Percentiles rank a stretch among this genome's conserved stretches.
Conservation (phyloP, 2,888 invertebrate species). For the Helicoverpa assulta region DNA sequence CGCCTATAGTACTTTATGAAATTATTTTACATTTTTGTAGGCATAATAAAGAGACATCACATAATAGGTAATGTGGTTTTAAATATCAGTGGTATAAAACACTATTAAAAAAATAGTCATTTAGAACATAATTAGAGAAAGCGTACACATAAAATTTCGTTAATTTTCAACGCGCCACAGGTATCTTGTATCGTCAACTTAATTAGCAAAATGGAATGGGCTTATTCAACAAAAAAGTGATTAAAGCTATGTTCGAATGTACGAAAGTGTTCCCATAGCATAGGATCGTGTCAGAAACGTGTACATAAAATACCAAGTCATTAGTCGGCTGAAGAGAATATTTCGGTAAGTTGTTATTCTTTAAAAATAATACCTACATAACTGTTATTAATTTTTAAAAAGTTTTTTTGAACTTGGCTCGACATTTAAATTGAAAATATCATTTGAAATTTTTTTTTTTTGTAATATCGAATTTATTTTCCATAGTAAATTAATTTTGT, state of each 20-base stretch:
- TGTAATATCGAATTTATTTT: not conserved
- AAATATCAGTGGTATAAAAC: too few relatives aligned
- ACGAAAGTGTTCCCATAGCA: slow-evolving; percentile 48
- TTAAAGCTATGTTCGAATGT: slow-evolving; percentile 57
- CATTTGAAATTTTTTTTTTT: not conserved
- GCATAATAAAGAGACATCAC: too few relatives aligned
- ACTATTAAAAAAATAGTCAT: not conserved
- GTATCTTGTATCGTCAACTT: slow-evolving; percentile 26
- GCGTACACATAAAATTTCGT: not conserved
- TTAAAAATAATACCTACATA: too few relatives aligned
- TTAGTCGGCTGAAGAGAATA: slow-evolving; percentile 90
- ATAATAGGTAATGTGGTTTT: too few relatives aligned
- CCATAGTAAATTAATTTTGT: not conserved
- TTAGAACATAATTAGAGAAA: not conserved
- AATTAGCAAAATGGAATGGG: slow-evolving; percentile 39
- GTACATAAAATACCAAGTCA: slow-evolving; percentile 87
- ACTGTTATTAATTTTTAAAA: slow-evolving; percentile 1
- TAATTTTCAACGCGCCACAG: slow-evolving; percentile 11
- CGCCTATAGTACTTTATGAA: too few relatives aligned
- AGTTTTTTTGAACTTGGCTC: slow-evolving; percentile 29
- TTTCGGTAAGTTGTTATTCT: slow-evolving; percentile 90
- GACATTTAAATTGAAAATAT: slow-evolving; percentile 8
- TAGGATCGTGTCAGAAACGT: slow-evolving; percentile 74
- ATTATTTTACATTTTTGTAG: too few relatives aligned
- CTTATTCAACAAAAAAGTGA: slow-evolving; percentile 45